Evolutionary conservation across 2,888 invertebrate species (phyloP), one percentile per base, ranked within the genome.

Genomic region (Minunthozetes semirufus): DNA sequence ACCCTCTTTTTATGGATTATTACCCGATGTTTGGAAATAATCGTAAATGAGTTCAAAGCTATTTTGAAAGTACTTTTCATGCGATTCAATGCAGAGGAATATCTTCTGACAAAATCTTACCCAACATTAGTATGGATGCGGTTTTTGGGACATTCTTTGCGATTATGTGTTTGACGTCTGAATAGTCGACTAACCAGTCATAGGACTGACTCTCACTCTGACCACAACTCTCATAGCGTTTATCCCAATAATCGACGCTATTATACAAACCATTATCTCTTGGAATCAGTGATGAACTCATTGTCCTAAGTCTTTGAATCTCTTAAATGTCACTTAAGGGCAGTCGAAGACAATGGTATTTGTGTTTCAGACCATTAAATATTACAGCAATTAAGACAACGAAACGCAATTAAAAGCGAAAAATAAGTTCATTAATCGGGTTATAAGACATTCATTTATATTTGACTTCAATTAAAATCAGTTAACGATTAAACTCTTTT

Each of bases 141-240:
- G 25, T 17, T 68, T 72, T 74, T 50, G 50, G 27, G 50, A 77
- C 72, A 53, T 63, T n/a, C 46, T 46, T 3, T 1, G 19, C 19
- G 33, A 77, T 66, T 25, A 66, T 17, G 59, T 71, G 48, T 8
- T 22, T 56, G 15, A 76, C 22, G 15, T 42, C n/a, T 13, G 38
- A 22, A 27, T 77, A 77, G n/a, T 59, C 48, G 11, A 71, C 72
- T 15, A 77, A 56, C 77, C 77, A 77, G 56, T 77, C 77, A n/a
- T 76, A 73, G n/a, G 33, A 38, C 9, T 50, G 42, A 63, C 25
- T 56, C 19, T 56, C 56, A n/a, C 56, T 27, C 11, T 59, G 59
- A 11, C 59, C 59, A 29, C 27, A 53, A 48, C 46, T 72, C 50
- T 71, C 25, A 27, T 75, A 75, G 0, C 75, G 25, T 38, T 50